phyloP scores from a whole-genome alignment of 2,113 vertebrate genomes.

The Ploceus nigricollis region DNA sequence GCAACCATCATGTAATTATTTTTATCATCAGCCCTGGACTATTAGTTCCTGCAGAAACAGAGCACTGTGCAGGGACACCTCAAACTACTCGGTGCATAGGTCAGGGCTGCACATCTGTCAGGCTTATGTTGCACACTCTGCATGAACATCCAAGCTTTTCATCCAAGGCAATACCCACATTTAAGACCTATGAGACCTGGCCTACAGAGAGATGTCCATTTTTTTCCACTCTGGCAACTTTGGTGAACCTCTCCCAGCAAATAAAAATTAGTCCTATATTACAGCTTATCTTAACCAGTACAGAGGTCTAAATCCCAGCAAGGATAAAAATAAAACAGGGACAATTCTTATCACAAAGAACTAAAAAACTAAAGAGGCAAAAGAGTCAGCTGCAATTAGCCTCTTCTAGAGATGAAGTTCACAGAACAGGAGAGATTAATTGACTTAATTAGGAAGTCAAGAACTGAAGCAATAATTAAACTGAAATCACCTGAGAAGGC shows the following conservation, averaged over 20 bases:
- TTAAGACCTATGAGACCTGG: neutral
- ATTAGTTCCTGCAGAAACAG: neutral
- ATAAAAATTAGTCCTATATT: neutral
- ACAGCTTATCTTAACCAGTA: neutral
- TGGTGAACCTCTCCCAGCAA: neutral
- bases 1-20: neutral
- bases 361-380: neutral
- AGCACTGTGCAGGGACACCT: neutral
- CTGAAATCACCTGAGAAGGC: conserved; percentile 28
- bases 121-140: neutral
- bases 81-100: accelerated
- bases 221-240: neutral
- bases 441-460: conserved; percentile 63
- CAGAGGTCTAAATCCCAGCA: neutral
- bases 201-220: neutral
- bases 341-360: neutral
- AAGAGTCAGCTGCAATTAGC: conserved; percentile 45
- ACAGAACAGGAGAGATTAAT: conserved; percentile 50
- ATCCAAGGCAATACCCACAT: neutral
- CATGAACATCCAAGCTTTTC: neutral
- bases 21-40: neutral
- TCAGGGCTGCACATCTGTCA: neutral
- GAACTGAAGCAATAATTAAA: conserved; percentile 57
- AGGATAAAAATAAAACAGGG: neutral
- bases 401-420: conserved; percentile 14